Evolutionary conservation across 2,888 invertebrate genomes (phyloP).

Genomic region (Lasius platythorax): DNA sequence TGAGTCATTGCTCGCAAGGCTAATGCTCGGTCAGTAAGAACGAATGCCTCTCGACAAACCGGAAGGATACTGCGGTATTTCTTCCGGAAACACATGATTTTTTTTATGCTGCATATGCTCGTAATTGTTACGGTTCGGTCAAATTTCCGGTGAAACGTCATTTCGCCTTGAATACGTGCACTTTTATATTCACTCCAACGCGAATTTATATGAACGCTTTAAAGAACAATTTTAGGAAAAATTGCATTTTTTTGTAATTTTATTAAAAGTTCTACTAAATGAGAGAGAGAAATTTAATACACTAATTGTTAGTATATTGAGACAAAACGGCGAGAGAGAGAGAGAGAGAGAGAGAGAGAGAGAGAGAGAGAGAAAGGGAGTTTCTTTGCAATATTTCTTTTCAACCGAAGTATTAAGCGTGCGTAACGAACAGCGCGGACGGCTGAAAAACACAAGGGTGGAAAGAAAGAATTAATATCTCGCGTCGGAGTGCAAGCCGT

Average conservation of each 20-base stretch:
- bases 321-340: background rate
- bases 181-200: background rate
- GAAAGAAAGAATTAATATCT: constrained; percentile 67
- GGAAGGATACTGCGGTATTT: constrained; percentile 80
- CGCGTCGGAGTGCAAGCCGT: constrained; percentile 55
- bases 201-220: background rate
- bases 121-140: constrained; percentile 43
- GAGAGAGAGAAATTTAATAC: background rate
- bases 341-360: too few relatives aligned
- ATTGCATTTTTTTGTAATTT: background rate
- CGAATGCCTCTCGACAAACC: constrained; percentile 42
- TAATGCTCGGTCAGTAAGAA: constrained; percentile 19
- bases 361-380: background rate
- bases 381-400: background rate
- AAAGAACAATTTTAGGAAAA: background rate
- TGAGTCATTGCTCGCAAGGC: constrained; percentile 28
- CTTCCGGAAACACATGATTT: constrained; percentile 55
- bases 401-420: constrained; percentile 40
- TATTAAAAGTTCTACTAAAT: background rate
- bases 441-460: constrained; percentile 50
- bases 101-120: constrained; percentile 26
- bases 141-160: constrained; percentile 63
- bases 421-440: constrained; percentile 42
- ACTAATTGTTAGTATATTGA: constrained; percentile 1
- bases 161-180: background rate